Evolutionary conservation across 2,797 vertebrate genomes (phyloP), one percentile per base, ranked within the genome.

Genomic region (Crocodylus rhombifer): DNA sequence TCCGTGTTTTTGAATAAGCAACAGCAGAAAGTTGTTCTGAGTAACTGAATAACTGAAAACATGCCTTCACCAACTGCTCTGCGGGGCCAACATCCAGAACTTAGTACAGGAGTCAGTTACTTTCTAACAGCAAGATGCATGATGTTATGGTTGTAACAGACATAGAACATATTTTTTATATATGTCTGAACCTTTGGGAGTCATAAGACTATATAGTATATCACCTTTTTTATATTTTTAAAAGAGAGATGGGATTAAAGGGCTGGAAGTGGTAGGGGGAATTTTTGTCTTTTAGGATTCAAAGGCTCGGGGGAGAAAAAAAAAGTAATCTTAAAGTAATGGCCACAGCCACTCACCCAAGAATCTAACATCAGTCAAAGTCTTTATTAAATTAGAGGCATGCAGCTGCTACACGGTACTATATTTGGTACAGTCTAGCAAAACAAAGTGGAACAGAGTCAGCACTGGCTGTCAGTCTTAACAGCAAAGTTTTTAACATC

Each of bases 401-500:
- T 69, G 92, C 91, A 91, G 86, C 92, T 94, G 94, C 93, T 95
- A 90, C 10, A 9, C 95, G 71, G 93, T 76, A 11, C 69, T 26
- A 36, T 36, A 73, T 51, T 23, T 73, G 36, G 60, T 61, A 42
- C 10, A 95, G 87, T 88, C 28, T 78, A 33, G 11, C 2, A 88
- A 94, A 88, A 93, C 82, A 94, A 76, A 92, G 89, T 74, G 92
- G 26, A 88, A 79, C 0, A 20, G 88, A 79, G 81, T 78, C 91
- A 92, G 93, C 69, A 1, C n/a, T n/a, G 93, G 73, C 77, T 65
- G 69, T 82, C 74, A 77, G 73, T 7, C 93, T 76, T 92, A 89
- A 89, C 20, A 73, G 56, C 67, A 4, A n/a, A 1, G 76, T 89
- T 86, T 2, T 92, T 63, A 89, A 84, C 86, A 67, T 91, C 91